Conservation (phyloP, 2,888 invertebrate genomes). For the Anoplius nigerrimus region DNA sequence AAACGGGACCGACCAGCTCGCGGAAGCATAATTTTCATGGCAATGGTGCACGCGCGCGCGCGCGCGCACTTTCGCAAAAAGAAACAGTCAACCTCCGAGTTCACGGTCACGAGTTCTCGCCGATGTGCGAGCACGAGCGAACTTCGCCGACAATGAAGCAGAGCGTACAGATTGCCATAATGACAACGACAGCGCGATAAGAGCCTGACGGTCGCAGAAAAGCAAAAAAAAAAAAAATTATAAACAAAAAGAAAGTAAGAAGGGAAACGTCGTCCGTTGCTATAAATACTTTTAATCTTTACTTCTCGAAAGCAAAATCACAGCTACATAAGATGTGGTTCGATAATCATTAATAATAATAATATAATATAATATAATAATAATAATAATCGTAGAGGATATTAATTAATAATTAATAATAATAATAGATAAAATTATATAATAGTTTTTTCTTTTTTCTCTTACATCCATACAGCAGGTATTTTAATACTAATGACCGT, state of each 20-base stretch:
- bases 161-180: too few species aligned
- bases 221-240: neutral
- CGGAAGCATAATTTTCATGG: too few species aligned
- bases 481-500: constrained; percentile 62
- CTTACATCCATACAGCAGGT: constrained; percentile 67
- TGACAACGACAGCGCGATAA: neutral
- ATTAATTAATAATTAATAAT: constrained; percentile 56
- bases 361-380: constrained; percentile 62
- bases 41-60: too few species aligned
- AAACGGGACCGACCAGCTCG: too few species aligned
- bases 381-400: constrained; percentile 64
- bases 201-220: neutral
- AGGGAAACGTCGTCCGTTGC: constrained; percentile 50
- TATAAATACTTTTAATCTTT: constrained; percentile 75
- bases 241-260: neutral
- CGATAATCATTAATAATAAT: constrained; percentile 69
- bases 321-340: constrained; percentile 75
- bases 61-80: too few species aligned
- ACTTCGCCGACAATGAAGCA: too few species aligned
- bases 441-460: constrained; percentile 70
- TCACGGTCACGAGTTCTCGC: too few species aligned
- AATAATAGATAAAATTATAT: constrained; percentile 73
- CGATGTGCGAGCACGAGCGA: too few species aligned
- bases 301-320: constrained; percentile 75
- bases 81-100: too few species aligned